These are phyloP conservation scores for Falco berigora DNA, from an alignment of 2,797 vertebrate genomes.

Conservation along the genomic window DNA sequence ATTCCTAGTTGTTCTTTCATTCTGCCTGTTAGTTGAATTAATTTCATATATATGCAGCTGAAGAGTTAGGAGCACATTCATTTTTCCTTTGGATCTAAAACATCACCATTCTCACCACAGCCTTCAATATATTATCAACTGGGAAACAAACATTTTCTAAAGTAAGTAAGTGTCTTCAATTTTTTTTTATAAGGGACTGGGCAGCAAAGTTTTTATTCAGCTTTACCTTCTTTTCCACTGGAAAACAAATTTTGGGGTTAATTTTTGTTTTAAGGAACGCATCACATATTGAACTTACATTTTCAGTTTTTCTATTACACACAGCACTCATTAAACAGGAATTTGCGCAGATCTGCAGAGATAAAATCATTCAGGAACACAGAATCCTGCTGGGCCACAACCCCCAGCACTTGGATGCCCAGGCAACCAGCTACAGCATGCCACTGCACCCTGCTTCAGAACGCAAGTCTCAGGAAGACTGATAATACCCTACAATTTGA, in stretches of 20 bases:
- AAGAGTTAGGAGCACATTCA: background rate
- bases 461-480: background rate
- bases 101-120: background rate
- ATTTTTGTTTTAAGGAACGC: background rate
- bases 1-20: background rate
- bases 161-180: background rate
- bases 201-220: background rate
- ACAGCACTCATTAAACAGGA: background rate
- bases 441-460: background rate
- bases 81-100: background rate
- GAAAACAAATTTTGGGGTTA: background rate
- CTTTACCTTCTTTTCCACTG: background rate
- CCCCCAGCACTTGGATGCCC: background rate
- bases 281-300: background rate
- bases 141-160: background rate
- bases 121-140: background rate
- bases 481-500: background rate
- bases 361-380: background rate
- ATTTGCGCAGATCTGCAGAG: background rate
- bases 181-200: background rate
- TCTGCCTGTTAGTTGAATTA: background rate
- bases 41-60: background rate
- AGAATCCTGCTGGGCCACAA: background rate
- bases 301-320: background rate
- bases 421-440: background rate